Evolutionary conservation across 2,113 vertebrate species (phyloP).

Genomic region (Plecturocebus donacophilus): DNA sequence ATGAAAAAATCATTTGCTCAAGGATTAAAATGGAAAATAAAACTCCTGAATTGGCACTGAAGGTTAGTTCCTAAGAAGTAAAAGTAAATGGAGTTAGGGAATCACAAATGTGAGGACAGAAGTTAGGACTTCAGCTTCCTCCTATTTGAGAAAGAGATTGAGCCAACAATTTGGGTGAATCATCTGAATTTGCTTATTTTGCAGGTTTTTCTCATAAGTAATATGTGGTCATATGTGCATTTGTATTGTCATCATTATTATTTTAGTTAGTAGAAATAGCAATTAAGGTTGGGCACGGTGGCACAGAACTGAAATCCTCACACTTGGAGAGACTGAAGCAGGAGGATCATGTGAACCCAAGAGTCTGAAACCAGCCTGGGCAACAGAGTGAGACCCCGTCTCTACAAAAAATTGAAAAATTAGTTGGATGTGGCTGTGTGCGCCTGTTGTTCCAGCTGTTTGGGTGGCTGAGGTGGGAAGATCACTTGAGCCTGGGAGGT

Average conservation of each 20-base stretch:
- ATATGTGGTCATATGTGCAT: neutral
- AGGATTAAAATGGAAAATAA: neutral
- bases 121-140: neutral
- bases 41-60: neutral
- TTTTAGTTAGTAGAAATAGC: conserved; percentile 24
- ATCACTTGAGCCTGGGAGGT: too few relatives aligned
- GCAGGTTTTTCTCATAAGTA: neutral
- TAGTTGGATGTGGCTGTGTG: too few relatives aligned
- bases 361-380: too few relatives aligned
- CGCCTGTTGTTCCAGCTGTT: too few relatives aligned
- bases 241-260: neutral
- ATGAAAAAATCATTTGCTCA: neutral
- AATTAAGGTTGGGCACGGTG: neutral
- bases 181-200: neutral
- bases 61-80: neutral
- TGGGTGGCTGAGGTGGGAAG: too few relatives aligned
- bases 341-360: too few relatives aligned
- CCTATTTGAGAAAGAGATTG: neutral
- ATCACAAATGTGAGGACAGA: neutral
- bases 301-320: too few relatives aligned
- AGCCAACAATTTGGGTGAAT: conserved; percentile 4
- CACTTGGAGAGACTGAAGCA: too few relatives aligned
- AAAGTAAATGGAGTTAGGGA: neutral
- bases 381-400: too few relatives aligned
- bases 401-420: too few relatives aligned